Conservation (phyloP, 1,140 invertebrate genomes). For the Mamestra configurata region DNA sequence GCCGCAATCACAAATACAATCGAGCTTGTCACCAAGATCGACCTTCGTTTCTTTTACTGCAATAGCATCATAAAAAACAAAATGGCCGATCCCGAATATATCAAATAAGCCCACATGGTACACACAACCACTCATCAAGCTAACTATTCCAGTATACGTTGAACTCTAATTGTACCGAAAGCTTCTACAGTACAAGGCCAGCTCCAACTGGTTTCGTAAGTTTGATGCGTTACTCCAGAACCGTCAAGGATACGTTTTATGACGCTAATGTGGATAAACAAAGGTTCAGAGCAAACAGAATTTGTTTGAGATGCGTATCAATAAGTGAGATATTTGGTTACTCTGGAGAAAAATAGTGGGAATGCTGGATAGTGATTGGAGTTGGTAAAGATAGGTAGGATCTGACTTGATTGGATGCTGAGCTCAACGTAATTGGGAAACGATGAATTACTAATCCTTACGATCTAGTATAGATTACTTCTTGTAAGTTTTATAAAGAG, state of each 20-base stretch:
- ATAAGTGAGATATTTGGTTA: slow-evolving; percentile 17
- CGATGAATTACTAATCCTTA: no score
- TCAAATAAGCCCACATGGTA: slow-evolving; percentile 28
- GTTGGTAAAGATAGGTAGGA: not conserved
- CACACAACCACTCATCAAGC: not conserved
- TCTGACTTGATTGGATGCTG: not conserved
- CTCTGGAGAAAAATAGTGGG: not conserved
- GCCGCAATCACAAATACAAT: slow-evolving; percentile 1
- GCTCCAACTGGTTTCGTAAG: no score
- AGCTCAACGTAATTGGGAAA: no score
- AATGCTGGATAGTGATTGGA: not conserved
- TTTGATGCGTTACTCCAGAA: not conserved
- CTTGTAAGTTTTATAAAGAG: no score
- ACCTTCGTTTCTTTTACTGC: slow-evolving; percentile 15
- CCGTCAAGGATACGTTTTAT: slow-evolving; percentile 43
- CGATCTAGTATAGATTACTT: no score
- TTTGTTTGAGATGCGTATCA: slow-evolving; percentile 13
- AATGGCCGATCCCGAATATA: slow-evolving; percentile 4
- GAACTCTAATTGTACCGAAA: not conserved
- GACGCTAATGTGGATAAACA: slow-evolving; percentile 31
- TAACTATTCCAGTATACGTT: not conserved
- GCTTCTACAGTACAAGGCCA: not conserved
- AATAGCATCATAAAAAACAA: slow-evolving; percentile 18
- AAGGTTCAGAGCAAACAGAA: slow-evolving; percentile 13
- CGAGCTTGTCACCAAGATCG: slow-evolving; percentile 11